phyloP scores from a whole-genome alignment of 2,888 invertebrate genomes.

The Latheticus oryzae region DNA sequence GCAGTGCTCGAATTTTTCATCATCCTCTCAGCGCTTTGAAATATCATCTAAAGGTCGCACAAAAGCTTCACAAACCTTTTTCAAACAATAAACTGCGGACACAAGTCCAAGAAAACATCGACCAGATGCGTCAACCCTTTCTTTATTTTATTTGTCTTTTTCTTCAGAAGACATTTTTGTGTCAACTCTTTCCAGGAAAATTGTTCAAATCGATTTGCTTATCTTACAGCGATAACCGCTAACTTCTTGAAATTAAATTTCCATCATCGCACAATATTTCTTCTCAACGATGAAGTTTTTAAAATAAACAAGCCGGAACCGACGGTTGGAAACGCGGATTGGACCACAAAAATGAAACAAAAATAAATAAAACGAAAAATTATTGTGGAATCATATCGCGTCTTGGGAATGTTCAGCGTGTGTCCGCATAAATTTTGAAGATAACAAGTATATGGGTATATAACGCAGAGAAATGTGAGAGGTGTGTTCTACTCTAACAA shows the following conservation, averaged over 20 bases:
- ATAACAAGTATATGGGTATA: slow-evolving; percentile 19
- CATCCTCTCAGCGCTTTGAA: no score
- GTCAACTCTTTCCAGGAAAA: no score
- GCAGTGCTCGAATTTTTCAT: no score
- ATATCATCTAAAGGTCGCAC: no score
- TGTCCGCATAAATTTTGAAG: slow-evolving; percentile 26
- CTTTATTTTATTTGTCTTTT: no score
- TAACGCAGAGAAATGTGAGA: slow-evolving; percentile 16
- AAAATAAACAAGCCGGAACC: slow-evolving; percentile 19
- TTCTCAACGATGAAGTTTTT: slow-evolving; percentile 10
- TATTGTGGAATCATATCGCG: slow-evolving; percentile 18
- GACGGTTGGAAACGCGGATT: slow-evolving; percentile 5
- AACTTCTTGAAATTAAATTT: slow-evolving; percentile 17
- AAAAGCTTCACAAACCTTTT: no score
- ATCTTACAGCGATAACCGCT: no score
- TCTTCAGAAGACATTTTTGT: no score
- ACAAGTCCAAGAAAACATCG: no score
- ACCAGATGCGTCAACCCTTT: no score
- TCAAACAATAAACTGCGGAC: no score
- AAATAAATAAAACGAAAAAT: slow-evolving; percentile 19
- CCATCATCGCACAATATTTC: slow-evolving; percentile 20
- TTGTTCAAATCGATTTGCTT: no score
- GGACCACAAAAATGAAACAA: slow-evolving; percentile 6
- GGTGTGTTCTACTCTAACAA: slow-evolving; percentile 16
- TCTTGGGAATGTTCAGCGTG: slow-evolving; percentile 22